Base-by-base conservation (phyloP, 2,113 vertebrate genomes). In the Crocuta crocuta region DNA sequence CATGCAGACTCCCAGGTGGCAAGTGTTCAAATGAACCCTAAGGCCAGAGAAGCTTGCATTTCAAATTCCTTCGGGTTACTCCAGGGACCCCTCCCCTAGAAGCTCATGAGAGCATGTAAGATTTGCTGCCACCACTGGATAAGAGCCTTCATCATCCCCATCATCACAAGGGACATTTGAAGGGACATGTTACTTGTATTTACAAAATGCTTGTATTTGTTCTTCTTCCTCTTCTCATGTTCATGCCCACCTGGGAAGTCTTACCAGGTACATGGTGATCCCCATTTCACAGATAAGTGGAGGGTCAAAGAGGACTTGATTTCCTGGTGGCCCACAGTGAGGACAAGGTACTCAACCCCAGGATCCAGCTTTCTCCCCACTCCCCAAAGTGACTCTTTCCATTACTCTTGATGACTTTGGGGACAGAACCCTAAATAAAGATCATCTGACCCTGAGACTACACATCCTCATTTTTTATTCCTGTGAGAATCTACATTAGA, bases 51-150 rank as follows among this genome's bases (percentile, higher is more conserved):
- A 93, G 86, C 24, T 24, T 23, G 11, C 15, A 6, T 31, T 96
- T 82, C 68, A 63, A 15, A 78, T 80, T 76, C 31, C 21, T 6
- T 5, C 1, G 13, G 19, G 0, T 50, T 66, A 7, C 19, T 91
- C 39, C 28, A 35, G 7, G 12, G 53, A 45, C 87, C 33, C 21
- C 24, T 65, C 24, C 61, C 53, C 65, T 17, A 39, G 17, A 83
- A 33, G 2, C 33, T 65, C 31, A 23, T 4, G 2, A 1, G 2
- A 50, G 10, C n/a, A 7, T 12, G 4, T 73, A 63, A 39, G 26
- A 23, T 31, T 91, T 9, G 0, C n/a, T 50, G 1, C 12, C 61
- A 63, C 9, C 13, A 1, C 0, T 5, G 10, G 70, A 21, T 50
- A 23, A 26, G 35, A 53, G 58, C 33, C 45, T 86, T 83, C 23